A percentile compares a stretch with the other conserved stretches of the same genome.
Conservation (phyloP, 2,113 vertebrate species). For the Tretioscincus oriximinensis region DNA sequence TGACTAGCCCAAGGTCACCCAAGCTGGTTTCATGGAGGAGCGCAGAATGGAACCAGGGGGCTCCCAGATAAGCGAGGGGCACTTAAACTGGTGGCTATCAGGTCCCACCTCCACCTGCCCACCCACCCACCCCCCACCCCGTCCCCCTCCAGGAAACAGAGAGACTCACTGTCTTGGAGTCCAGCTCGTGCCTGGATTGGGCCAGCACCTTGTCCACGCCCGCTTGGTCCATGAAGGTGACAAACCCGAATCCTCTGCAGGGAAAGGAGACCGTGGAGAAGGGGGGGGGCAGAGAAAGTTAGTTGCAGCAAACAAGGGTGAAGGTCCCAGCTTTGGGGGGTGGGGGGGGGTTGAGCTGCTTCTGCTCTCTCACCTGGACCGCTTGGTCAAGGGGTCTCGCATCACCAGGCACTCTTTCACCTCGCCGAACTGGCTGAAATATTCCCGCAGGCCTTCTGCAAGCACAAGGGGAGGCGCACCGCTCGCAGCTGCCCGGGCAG, state of each 20-base stretch:
- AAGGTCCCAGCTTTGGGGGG: conserved; percentile 46
- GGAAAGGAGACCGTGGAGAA: conserved; percentile 24
- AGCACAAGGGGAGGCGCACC: conserved; percentile 66
- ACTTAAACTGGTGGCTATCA: no score
- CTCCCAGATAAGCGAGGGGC: no score
- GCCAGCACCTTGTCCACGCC: conserved; percentile 99
- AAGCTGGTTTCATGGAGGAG: no score
- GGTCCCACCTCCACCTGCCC: no score
- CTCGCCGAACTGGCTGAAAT: conserved; percentile 99
- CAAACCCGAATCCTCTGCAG: conserved; percentile 95
- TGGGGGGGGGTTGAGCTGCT: conserved; percentile 66
- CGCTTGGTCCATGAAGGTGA: conserved; percentile 97
- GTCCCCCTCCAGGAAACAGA: no score
- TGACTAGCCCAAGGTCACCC: no score
- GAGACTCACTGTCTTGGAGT: conserved; percentile 98
- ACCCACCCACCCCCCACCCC: no score
- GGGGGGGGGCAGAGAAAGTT: conserved; percentile 53
- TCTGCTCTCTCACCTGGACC: conserved; percentile 95
- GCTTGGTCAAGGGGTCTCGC: conserved; percentile 98
- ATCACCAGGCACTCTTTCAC: conserved; percentile 99
- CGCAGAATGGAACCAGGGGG: no score
- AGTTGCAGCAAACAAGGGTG: conserved; percentile 42
- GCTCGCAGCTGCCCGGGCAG: conserved; percentile 39
- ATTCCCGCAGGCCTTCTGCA: conserved; percentile 97
- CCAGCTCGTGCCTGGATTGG: conserved; percentile 94